Evolutionary conservation across 2,888 invertebrate genomes (phyloP).

Genomic region (Lepidonotus clava): DNA sequence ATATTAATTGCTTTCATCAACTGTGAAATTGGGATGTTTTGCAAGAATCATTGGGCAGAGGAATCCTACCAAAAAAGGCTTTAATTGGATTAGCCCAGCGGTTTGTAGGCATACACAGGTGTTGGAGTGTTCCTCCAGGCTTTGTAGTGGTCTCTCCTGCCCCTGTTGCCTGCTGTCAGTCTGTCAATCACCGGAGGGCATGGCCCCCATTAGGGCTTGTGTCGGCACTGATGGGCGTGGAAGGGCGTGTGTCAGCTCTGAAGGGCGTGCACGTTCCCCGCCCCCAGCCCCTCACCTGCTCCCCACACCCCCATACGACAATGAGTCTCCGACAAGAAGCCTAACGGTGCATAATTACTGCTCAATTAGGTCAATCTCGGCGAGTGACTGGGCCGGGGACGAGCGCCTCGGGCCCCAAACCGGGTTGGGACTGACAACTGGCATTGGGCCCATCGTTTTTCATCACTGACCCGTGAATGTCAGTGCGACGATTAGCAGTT

Average conservation of each 20-base stretch:
- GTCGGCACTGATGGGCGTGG: not conserved
- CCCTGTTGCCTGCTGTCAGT: not conserved
- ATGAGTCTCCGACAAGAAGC: not conserved
- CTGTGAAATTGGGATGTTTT: too few relatives aligned
- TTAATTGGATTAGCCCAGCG: too few relatives aligned
- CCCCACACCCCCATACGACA: not conserved
- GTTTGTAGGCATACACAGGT: too few relatives aligned
- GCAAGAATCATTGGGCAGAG: too few relatives aligned
- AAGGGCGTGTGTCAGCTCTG: not conserved
- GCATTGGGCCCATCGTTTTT: not conserved
- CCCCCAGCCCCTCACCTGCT: not conserved
- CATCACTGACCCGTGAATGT: not conserved
- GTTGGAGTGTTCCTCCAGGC: not conserved
- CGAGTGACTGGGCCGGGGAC: not conserved
- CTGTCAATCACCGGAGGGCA: not conserved
- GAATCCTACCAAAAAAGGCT: too few relatives aligned
- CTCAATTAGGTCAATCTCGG: conserved; percentile 15
- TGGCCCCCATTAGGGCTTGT: not conserved
- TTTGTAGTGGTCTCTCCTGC: too few relatives aligned
- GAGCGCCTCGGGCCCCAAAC: not conserved
- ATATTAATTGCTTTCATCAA: too few relatives aligned
- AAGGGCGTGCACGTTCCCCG: not conserved
- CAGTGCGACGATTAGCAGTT: not conserved
- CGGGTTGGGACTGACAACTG: not conserved
- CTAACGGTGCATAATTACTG: conserved; percentile 5